Evolutionary conservation across 2,797 vertebrate species (phyloP).

Genomic region (Myiotriccus ornatus): DNA sequence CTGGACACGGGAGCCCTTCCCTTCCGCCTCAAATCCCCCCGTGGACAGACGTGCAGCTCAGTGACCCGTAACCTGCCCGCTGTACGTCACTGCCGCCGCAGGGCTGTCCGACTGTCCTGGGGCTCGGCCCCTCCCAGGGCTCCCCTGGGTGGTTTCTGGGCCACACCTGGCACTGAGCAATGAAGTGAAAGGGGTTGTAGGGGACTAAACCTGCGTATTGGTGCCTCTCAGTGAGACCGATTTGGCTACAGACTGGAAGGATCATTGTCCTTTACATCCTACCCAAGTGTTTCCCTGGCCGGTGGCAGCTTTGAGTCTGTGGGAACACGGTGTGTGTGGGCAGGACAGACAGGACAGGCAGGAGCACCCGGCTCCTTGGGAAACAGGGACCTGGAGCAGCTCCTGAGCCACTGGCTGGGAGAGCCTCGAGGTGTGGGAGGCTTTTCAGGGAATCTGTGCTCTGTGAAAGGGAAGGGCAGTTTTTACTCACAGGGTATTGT

Average conservation of each 20-base stretch:
- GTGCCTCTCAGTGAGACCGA: background rate
- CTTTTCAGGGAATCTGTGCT: background rate
- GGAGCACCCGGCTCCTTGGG: background rate
- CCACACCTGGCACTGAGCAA: background rate
- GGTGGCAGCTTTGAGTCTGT: background rate
- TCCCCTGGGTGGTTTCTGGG: background rate
- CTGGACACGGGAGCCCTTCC: fast-evolving
- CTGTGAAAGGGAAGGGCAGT: background rate
- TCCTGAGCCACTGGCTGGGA: background rate
- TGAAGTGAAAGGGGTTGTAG: background rate
- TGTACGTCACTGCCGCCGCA: background rate
- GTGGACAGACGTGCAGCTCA: fast-evolving
- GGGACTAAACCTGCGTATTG: background rate
- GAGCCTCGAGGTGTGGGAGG: background rate
- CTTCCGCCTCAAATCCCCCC: background rate
- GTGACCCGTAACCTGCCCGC: background rate
- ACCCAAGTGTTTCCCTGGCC: background rate
- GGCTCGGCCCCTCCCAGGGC: fast-evolving
- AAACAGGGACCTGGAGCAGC: background rate
- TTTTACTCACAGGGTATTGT: fast-evolving
- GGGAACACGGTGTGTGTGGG: background rate
- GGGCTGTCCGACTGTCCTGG: background rate
- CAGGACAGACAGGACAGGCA: background rate
- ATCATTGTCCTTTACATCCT: background rate
- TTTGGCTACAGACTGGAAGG: background rate